phyloP scores from a whole-genome alignment of 2,888 invertebrate genomes.

The Thymelicus acteon region DNA sequence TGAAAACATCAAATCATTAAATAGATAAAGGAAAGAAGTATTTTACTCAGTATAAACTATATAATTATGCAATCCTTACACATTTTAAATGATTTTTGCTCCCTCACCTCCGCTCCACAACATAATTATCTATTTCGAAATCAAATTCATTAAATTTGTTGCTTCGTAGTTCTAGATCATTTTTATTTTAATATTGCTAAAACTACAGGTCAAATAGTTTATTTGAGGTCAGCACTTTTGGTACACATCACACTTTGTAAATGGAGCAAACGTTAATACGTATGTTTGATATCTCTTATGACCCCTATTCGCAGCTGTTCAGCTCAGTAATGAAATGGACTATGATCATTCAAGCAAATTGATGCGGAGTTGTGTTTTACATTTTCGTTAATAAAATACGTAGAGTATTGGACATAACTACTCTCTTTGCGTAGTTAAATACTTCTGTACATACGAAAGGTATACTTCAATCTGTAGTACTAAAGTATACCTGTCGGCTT shows the following conservation, averaged over 20 bases:
- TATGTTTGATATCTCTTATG: conserved; percentile 7
- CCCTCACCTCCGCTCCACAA: no score
- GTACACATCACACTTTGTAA: background rate
- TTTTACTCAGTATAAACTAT: no score
- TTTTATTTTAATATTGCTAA: background rate
- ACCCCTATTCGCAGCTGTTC: conserved; percentile 13
- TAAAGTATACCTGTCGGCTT: background rate
- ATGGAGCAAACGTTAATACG: background rate
- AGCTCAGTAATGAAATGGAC: conserved; percentile 8
- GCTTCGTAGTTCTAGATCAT: background rate
- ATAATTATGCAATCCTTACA: no score
- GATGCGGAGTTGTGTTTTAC: conserved; percentile 11
- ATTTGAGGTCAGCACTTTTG: background rate
- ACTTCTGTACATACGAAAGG: no score
- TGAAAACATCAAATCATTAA: no score
- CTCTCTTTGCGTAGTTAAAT: no score
- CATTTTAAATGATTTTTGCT: no score
- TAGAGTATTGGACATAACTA: no score
- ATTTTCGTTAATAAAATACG: background rate
- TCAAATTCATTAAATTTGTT: no score
- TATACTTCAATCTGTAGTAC: background rate
- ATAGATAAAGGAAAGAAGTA: no score
- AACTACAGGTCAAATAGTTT: background rate
- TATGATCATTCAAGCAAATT: conserved; percentile 6
- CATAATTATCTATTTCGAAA: no score